Conservation (phyloP, 30 jellyfish, hydroid and myxozoan genomes). For the Pelagia noctiluca region DNA sequence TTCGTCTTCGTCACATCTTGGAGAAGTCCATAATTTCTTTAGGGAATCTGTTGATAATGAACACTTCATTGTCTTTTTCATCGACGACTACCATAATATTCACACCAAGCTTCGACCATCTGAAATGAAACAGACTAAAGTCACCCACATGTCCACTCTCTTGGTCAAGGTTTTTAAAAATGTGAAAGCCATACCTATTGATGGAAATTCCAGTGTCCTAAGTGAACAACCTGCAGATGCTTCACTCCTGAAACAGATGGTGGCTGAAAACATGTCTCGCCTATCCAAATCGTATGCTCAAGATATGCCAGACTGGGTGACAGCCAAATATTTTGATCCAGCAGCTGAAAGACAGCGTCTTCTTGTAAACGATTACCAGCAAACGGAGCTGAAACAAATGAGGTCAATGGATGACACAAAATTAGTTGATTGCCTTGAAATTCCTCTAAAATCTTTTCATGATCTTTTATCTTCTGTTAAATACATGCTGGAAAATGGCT, state of each 20-base stretch:
- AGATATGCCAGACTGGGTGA: constrained; percentile 45
- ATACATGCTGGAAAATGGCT: not conserved
- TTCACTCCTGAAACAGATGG: not conserved
- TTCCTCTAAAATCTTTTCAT: constrained; percentile 14
- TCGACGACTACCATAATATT: too few species aligned
- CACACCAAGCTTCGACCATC: too few species aligned
- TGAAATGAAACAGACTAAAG: too few species aligned
- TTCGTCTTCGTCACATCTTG: too few species aligned
- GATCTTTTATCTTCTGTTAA: constrained; percentile 2
- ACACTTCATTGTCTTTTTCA: too few species aligned
- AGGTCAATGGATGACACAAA: constrained; percentile 52
- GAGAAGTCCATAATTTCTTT: too few species aligned
- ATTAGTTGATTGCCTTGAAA: constrained; percentile 36
- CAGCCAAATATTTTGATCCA: constrained; percentile 32
- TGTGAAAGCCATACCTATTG: not conserved
- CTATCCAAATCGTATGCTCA: constrained; percentile 37
- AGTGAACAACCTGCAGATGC: constrained; percentile 30
- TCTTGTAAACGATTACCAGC: constrained; percentile 22
- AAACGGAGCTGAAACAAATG: too few species aligned
- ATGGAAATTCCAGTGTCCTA: constrained; percentile 13
- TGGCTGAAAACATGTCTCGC: not conserved
- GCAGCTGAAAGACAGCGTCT: constrained; percentile 39
- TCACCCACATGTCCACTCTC: not conserved
- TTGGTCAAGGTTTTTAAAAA: not conserved
- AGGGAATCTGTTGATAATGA: too few species aligned